Conservation (phyloP, 2,113 vertebrate genomes). For the Pelodiscus sinensis region DNA sequence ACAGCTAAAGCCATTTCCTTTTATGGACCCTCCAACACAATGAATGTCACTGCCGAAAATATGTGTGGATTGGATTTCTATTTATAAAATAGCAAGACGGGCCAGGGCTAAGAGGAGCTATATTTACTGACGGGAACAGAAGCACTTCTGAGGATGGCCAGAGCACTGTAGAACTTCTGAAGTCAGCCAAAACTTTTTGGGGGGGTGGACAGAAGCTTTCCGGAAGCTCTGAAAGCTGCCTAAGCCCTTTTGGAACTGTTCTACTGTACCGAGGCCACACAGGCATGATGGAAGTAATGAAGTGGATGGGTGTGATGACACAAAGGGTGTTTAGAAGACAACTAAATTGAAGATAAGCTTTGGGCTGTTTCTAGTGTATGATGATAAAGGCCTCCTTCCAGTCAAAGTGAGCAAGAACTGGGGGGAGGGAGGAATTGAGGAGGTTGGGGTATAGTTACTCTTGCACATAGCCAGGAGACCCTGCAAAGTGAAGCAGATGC, state of each 20-base stretch:
- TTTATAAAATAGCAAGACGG: conserved; percentile 70
- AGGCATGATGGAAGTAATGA: neutral
- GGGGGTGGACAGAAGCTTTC: neutral
- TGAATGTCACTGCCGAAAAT: conserved; percentile 75
- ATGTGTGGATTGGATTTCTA: conserved; percentile 76
- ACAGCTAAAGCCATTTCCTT: conserved; percentile 71
- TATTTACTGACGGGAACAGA: neutral
- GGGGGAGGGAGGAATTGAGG: too few species aligned
- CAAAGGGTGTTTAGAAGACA: neutral
- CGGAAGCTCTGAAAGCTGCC: neutral
- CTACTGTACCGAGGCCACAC: neutral
- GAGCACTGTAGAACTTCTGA: neutral
- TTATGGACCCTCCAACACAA: conserved; percentile 81
- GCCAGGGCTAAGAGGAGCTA: conserved; percentile 19
- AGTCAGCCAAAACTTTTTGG: neutral
- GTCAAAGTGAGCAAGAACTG: neutral
- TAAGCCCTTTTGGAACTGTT: neutral
- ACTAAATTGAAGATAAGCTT: neutral
- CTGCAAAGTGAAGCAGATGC: neutral
- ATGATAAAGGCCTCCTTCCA: neutral
- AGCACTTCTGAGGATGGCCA: neutral
- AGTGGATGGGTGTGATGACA: neutral
- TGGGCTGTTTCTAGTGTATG: too few species aligned
- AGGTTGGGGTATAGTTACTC: neutral
- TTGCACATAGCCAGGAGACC: too few species aligned